Conservation (phyloP, 2,797 vertebrate genomes). For the Iguana delicatissima region DNA sequence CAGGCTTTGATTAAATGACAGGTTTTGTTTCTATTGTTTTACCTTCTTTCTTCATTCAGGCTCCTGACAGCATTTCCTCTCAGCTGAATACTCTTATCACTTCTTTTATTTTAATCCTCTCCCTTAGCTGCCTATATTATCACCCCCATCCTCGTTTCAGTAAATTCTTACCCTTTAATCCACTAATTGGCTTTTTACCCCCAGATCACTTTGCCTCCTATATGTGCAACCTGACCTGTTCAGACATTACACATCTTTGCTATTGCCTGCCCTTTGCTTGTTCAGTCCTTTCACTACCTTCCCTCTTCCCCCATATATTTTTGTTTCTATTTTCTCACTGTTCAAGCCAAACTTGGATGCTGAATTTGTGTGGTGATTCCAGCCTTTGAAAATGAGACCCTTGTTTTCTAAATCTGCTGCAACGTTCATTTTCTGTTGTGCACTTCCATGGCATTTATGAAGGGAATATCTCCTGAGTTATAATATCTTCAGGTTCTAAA, state of each 20-base stretch:
- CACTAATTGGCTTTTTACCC: slow-evolving; percentile 82
- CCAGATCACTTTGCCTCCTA: slow-evolving; percentile 63
- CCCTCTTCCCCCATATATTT: neutral
- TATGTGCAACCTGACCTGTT: slow-evolving; percentile 71
- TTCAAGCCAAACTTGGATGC: slow-evolving; percentile 38
- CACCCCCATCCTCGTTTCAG: slow-evolving; percentile 78
- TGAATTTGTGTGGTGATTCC: slow-evolving; percentile 23
- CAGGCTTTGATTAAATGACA: slow-evolving; percentile 77
- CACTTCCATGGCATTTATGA: slow-evolving; percentile 58
- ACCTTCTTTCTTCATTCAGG: slow-evolving; percentile 75
- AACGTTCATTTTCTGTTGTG: slow-evolving; percentile 54
- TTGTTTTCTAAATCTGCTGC: slow-evolving; percentile 57
- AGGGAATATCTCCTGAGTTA: slow-evolving; percentile 38
- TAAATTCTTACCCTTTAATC: slow-evolving; percentile 79
- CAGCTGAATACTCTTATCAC: slow-evolving; percentile 84
- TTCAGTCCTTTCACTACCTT: slow-evolving; percentile 35
- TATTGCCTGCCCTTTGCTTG: slow-evolving; percentile 53
- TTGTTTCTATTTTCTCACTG: slow-evolving; percentile 46
- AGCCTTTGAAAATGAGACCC: slow-evolving; percentile 56
- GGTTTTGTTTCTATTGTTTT: slow-evolving; percentile 80
- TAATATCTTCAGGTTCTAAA: slow-evolving; percentile 57
- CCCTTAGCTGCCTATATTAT: slow-evolving; percentile 81
- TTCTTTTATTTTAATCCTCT: slow-evolving; percentile 82
- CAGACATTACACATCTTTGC: slow-evolving; percentile 42
- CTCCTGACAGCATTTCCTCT: slow-evolving; percentile 81